These are phyloP conservation scores for Nasonia longicornis DNA, from an alignment of 1,140 invertebrate species.

Conservation along the genomic window DNA sequence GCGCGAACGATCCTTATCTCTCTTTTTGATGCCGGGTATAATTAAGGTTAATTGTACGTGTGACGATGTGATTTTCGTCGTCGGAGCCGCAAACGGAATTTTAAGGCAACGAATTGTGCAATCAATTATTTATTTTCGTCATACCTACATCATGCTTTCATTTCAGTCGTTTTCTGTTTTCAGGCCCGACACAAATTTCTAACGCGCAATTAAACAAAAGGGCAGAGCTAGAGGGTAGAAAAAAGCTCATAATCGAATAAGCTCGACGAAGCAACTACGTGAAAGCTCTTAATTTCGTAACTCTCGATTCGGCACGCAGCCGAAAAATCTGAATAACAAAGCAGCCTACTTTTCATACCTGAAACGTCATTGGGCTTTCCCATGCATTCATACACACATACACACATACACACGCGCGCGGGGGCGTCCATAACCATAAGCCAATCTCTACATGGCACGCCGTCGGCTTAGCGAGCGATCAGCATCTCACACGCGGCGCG, in stretches of 20 bases:
- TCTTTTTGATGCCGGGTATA: slow-evolving; percentile 25
- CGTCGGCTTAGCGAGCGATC: slow-evolving; percentile 36
- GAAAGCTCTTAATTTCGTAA: slow-evolving; percentile 17
- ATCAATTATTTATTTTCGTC: too few relatives aligned
- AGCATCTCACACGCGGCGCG: slow-evolving; percentile 8
- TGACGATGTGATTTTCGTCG: not conserved
- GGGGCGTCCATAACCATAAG: not conserved
- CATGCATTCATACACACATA: not conserved
- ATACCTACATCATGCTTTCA: too few relatives aligned
- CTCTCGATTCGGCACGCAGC: not conserved
- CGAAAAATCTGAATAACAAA: slow-evolving; percentile 32
- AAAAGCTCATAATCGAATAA: too few relatives aligned
- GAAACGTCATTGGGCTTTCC: not conserved
- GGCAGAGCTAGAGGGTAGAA: too few relatives aligned
- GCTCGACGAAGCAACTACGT: not conserved
- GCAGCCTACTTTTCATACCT: not conserved
- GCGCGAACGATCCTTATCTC: slow-evolving; percentile 23
- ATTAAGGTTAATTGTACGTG: slow-evolving; percentile 41
- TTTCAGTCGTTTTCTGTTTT: too few relatives aligned
- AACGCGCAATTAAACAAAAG: too few relatives aligned
- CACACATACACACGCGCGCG: slow-evolving; percentile 1
- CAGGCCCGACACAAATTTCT: too few relatives aligned
- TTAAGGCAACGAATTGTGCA: too few relatives aligned
- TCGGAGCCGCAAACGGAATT: not conserved
- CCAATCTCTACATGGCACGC: slow-evolving; percentile 7